phyloP scores from a whole-genome alignment of 1,140 invertebrate species.

The Aphelenchoides avenae region DNA sequence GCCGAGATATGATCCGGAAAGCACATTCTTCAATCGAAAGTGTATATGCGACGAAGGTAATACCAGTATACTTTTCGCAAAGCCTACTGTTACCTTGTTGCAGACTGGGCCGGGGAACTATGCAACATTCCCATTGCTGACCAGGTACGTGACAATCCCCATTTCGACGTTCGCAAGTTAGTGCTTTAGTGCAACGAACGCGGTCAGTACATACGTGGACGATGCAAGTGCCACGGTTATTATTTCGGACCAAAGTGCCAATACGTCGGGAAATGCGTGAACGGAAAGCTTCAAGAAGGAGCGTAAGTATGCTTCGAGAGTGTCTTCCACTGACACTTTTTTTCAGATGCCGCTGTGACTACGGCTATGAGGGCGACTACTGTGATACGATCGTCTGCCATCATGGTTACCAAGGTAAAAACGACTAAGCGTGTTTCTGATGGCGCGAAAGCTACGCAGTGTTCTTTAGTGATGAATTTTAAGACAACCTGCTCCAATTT shows the following conservation, averaged over 20 bases:
- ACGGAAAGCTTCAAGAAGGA: conserved; percentile 31
- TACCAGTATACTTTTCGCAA: no score
- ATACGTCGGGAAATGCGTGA: conserved; percentile 37
- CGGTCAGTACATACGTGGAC: conserved; percentile 35
- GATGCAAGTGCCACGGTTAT: conserved; percentile 34
- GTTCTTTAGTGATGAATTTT: not conserved
- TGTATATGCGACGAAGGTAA: no score
- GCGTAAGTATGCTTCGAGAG: conserved; percentile 9
- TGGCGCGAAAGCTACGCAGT: not conserved
- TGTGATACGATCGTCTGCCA: conserved; percentile 42
- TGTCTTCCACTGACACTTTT: conserved; percentile 15
- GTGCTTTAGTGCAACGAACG: conserved; percentile 40
- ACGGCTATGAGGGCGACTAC: conserved; percentile 40
- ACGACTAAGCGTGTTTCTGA: not conserved
- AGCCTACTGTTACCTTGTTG: no score
- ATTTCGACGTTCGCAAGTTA: no score
- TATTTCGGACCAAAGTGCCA: conserved; percentile 40
- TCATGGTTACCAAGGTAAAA: conserved; percentile 39
- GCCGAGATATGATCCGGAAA: no score
- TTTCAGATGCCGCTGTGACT: conserved; percentile 25
- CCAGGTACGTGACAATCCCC: no score
- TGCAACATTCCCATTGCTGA: no score
- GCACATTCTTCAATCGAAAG: no score
- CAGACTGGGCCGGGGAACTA: no score
- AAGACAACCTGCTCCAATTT: not conserved